Conservation (phyloP, 2,888 invertebrate genomes). For the Neria commutata region DNA sequence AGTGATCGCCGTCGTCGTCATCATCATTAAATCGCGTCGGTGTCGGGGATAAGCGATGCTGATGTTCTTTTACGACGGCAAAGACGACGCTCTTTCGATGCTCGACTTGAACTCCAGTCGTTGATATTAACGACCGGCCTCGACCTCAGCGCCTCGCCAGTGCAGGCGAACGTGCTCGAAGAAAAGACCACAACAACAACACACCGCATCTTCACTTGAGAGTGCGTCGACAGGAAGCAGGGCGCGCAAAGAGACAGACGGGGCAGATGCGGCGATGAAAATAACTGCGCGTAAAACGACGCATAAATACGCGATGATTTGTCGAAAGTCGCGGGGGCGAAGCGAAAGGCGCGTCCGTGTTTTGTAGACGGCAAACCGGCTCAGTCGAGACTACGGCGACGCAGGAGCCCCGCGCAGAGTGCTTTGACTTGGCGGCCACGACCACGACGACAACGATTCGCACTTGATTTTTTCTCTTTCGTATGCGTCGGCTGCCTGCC, state of each 20-base stretch:
- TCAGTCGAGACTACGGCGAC: background rate
- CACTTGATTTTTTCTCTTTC: conserved; percentile 18
- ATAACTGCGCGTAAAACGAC: background rate
- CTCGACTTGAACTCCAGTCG: conserved; percentile 34
- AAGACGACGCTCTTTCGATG: background rate
- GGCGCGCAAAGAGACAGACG: conserved; percentile 7
- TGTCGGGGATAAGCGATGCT: no score
- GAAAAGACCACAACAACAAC: conserved; percentile 10
- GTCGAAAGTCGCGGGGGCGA: conserved; percentile 5
- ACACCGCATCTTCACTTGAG: conserved; percentile 4
- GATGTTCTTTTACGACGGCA: conserved; percentile 1
- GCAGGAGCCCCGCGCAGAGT: conserved; percentile 1
- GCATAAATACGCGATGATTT: conserved; percentile 4
- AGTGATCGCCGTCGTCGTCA: no score
- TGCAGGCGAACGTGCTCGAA: background rate
- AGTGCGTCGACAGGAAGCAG: background rate
- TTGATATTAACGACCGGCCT: conserved; percentile 54
- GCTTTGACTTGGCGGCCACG: conserved; percentile 16
- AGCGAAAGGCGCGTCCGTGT: background rate
- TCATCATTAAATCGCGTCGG: background rate
- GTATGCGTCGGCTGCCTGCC: no score
- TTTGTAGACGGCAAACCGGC: background rate
- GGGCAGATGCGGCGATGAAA: conserved; percentile 8
- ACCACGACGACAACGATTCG: background rate
- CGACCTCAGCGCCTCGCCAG: conserved; percentile 42